phyloP scores from a whole-genome alignment of 2,113 vertebrate genomes.

The Poicephalus meyeri region DNA sequence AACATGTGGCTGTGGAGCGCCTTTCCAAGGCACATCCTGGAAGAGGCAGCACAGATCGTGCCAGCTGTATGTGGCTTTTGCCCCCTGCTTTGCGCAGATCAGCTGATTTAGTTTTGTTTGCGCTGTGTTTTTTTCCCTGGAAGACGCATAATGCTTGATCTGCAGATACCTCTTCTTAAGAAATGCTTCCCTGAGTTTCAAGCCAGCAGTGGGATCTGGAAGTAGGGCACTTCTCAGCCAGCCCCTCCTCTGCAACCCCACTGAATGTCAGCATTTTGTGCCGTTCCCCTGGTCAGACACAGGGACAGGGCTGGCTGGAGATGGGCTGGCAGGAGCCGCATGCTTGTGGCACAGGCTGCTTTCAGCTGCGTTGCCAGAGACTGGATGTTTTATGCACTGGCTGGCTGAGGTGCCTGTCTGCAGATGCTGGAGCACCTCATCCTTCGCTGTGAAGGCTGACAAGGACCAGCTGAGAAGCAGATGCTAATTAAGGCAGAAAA shows the following conservation, averaged over 20 bases:
- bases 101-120: not conserved
- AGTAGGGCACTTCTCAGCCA: not conserved
- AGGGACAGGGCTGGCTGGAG: not conserved
- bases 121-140: not conserved
- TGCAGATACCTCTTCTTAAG: not conserved
- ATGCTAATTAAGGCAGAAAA: not conserved
- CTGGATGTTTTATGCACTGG: not conserved
- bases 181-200: not conserved
- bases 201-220: not conserved
- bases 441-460: slow-evolving; percentile 3
- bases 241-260: not conserved
- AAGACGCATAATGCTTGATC: not conserved
- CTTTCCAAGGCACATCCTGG: not conserved
- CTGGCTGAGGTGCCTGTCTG: not conserved
- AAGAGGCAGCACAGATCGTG: not conserved
- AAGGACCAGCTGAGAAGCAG: slow-evolving; percentile 11
- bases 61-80: not conserved
- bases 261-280: fast-evolving
- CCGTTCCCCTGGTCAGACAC: fast-evolving
- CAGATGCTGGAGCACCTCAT: not conserved
- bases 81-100: not conserved
- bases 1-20: not conserved
- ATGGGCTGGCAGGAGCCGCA: not conserved
- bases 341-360: not conserved
- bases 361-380: fast-evolving